Conservation (phyloP, 2,113 vertebrate genomes). For the Megaceryle torquata region DNA sequence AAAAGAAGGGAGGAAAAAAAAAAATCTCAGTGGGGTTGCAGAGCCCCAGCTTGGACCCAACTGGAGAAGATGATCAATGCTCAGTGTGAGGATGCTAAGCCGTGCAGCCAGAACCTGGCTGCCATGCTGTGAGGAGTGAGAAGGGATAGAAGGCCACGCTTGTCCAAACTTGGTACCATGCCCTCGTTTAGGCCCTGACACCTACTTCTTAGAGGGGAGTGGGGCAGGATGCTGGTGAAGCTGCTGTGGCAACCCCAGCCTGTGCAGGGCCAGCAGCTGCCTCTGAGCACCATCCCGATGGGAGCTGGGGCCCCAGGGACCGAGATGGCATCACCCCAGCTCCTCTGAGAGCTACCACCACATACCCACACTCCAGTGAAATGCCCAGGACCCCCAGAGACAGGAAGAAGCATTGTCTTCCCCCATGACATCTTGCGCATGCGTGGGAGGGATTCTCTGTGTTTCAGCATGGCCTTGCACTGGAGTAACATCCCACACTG, state of each 20-base stretch:
- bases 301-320: not conserved
- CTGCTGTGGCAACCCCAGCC: not conserved
- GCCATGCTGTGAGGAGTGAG: not conserved
- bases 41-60: not conserved
- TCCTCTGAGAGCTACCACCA: not conserved
- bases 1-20: not conserved
- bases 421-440: rapidly evolving
- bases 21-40: not conserved
- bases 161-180: not conserved
- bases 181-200: not conserved
- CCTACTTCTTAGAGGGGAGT: not conserved
- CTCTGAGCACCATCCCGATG: not conserved
- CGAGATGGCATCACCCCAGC: not conserved
- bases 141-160: not conserved
- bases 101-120: rapidly evolving
- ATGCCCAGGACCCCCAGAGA: rapidly evolving
- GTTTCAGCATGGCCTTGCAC: not conserved
- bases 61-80: not conserved
- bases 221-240: not conserved
- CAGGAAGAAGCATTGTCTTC: not conserved
- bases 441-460: not conserved
- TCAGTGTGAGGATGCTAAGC: not conserved
- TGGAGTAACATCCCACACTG: not conserved
- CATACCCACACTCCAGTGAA: not conserved
- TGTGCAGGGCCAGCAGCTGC: not conserved